phyloP scores from a whole-genome alignment of 2,113 vertebrate species.

The Jacana jacana region DNA sequence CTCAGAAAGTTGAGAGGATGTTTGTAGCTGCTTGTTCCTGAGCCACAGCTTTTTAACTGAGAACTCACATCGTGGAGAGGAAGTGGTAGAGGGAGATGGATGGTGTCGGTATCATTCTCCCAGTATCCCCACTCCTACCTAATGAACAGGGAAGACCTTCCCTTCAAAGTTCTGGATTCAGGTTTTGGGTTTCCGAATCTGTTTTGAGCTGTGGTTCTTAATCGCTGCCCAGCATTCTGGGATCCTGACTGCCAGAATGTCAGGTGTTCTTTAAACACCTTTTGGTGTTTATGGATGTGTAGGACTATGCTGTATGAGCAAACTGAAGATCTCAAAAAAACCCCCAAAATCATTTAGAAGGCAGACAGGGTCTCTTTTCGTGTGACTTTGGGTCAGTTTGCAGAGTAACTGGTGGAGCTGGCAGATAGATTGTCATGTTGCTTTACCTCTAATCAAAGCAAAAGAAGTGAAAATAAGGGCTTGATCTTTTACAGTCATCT shows the following conservation, averaged over 20 bases:
- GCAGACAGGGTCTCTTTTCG: not conserved
- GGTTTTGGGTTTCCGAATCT: not conserved
- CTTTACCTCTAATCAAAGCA: not conserved
- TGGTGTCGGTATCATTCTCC: not conserved
- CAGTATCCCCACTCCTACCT: not conserved
- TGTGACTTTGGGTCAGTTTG: not conserved
- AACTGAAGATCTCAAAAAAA: not conserved
- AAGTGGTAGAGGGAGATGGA: not conserved
- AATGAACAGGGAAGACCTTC: not conserved
- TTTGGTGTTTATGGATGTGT: not conserved
- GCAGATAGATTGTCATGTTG: not conserved
- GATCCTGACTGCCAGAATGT: not conserved
- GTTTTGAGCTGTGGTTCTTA: not conserved
- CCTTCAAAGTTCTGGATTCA: not conserved
- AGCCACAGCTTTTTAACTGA: not conserved
- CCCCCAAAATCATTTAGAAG: not conserved
- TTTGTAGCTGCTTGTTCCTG: not conserved
- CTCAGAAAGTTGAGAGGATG: not conserved
- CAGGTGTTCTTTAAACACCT: not conserved
- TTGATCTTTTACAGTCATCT: not conserved
- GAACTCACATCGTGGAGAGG: not conserved
- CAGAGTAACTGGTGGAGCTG: not conserved
- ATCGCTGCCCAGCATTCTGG: not conserved
- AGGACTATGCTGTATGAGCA: not conserved
- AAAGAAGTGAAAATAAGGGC: not conserved